phyloP scores from a whole-genome alignment of 2,797 vertebrate species.

The Otus scops region DNA sequence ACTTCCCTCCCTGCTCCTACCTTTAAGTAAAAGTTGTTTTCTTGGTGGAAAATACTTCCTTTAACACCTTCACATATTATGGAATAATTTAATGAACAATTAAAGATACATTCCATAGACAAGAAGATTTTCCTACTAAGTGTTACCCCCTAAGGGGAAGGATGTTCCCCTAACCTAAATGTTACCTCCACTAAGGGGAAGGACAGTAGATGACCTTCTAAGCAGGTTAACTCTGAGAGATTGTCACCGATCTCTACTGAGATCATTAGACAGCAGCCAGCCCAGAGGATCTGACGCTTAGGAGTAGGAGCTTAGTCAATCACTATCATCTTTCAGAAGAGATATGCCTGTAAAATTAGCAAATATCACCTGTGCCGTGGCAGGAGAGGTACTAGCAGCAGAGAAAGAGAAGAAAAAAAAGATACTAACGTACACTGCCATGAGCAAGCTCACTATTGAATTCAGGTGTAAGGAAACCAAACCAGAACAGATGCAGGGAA shows the following conservation, averaged over 20 bases:
- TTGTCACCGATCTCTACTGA: not conserved
- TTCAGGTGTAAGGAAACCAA: not conserved
- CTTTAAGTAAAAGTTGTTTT: not conserved
- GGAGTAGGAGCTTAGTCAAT: not conserved
- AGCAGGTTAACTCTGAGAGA: not conserved
- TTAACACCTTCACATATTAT: not conserved
- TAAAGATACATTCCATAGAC: not conserved
- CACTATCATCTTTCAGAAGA: not conserved
- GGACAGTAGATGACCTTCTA: not conserved
- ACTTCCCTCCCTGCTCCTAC: not conserved
- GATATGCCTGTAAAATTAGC: not conserved
- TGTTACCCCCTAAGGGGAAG: not conserved
- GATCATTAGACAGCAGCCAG: not conserved
- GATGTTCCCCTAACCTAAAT: not conserved
- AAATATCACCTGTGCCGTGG: not conserved
- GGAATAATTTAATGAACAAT: not conserved
- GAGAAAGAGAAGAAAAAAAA: not conserved
- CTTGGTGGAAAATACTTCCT: not conserved
- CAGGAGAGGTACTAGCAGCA: not conserved
- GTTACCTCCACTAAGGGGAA: not conserved
- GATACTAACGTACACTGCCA: rapidly evolving
- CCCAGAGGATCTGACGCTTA: not conserved
- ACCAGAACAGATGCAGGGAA: not conserved
- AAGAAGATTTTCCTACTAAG: not conserved
- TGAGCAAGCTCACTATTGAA: not conserved